A percentile compares a stretch with the other conserved stretches of the same genome.
These are phyloP conservation scores for Xanthia togata DNA, from an alignment of 2,888 invertebrate genomes.

Conservation along the genomic window DNA sequence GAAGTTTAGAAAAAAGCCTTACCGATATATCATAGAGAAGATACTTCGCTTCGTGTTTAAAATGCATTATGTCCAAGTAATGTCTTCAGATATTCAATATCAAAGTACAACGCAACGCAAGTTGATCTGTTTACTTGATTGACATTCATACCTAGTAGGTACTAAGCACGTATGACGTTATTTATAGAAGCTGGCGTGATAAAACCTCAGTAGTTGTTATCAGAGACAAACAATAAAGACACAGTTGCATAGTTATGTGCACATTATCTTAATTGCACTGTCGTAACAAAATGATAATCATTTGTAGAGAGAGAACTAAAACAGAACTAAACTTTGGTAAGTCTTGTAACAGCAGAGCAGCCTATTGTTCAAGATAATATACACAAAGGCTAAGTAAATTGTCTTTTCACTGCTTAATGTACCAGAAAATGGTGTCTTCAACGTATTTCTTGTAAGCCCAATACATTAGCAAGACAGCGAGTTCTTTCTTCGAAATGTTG, in stretches of 20 bases:
- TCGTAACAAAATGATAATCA: slow-evolving; percentile 68
- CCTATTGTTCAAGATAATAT: slow-evolving; percentile 25
- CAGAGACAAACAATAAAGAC: slow-evolving; percentile 83
- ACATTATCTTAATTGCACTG: slow-evolving; percentile 72
- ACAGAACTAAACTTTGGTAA: slow-evolving; percentile 20
- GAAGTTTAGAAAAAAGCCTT: neutral
- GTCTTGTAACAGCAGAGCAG: slow-evolving; percentile 3
- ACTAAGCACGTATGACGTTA: slow-evolving; percentile 66
- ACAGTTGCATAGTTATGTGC: slow-evolving; percentile 63
- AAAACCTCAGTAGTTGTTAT: slow-evolving; percentile 80
- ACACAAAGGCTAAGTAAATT: slow-evolving; percentile 39
- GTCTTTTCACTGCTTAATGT: slow-evolving; percentile 46
- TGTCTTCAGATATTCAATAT: slow-evolving; percentile 30
- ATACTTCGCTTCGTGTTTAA: neutral
- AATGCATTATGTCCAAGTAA: slow-evolving; percentile 13
- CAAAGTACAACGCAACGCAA: slow-evolving; percentile 33
- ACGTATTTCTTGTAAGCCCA: slow-evolving; percentile 32
- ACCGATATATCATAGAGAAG: neutral
- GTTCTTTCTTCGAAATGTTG: slow-evolving; percentile 40
- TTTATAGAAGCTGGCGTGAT: slow-evolving; percentile 82
- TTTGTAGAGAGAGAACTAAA: slow-evolving; percentile 41
- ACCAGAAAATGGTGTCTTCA: slow-evolving; percentile 40
- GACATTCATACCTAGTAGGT: slow-evolving; percentile 53
- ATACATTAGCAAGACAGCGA: slow-evolving; percentile 25
- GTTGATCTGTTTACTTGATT: slow-evolving; percentile 56